Base-by-base conservation (phyloP, 1,140 invertebrate genomes). In the Lepidurus packardi region DNA sequence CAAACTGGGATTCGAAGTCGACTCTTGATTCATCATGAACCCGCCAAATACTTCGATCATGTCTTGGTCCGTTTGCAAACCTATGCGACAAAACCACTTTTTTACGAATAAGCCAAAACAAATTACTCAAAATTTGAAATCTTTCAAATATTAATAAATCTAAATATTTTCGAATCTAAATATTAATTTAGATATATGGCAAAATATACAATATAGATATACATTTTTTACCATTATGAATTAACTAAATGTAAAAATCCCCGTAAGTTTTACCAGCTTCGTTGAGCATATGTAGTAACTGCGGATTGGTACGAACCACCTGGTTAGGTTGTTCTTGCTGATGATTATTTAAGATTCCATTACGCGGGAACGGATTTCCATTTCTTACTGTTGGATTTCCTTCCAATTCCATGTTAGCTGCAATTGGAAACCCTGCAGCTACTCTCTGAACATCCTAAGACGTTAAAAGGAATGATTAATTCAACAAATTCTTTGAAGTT, bases 31-130 rank as follows among this genome's bases (percentile, higher is more conserved):
- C 10, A 89, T 85, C 10, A 86, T 84, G 1, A 86, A 84, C 42
- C 85, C 86, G 75, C 86, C 86, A 79, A 90, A 90, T 82, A 90
- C 89, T 73, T 89, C 88, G 80, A 90, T 87, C 81, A 90, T 87
- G 45, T 89, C 87, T 45, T 89, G 88, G 21, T 89, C 87, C 4
- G 80, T 77, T 13, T 80, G 79, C 16, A 80, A 47, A 7, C 79
- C 76, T 77, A 77, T 9, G 45, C 34, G 45, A 25, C 6, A 21
- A 13, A 34, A 42, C 21, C 6, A 3, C n/a, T 74, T 74, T 13
- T 74, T 42, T 74, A 74, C 10, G 10, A 42, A 10, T 74, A 74
- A 43, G 2, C 13, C 43, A 65, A 9, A 65, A 11, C 13, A 65
- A 11, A 65, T 9, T 16, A 13, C 6, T 16, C 16, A 3, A 65